A percentile compares a stretch with the other conserved stretches of the same genome.
phyloP scores from a whole-genome alignment of 1,140 invertebrate genomes.

The Drosophila pachea region DNA sequence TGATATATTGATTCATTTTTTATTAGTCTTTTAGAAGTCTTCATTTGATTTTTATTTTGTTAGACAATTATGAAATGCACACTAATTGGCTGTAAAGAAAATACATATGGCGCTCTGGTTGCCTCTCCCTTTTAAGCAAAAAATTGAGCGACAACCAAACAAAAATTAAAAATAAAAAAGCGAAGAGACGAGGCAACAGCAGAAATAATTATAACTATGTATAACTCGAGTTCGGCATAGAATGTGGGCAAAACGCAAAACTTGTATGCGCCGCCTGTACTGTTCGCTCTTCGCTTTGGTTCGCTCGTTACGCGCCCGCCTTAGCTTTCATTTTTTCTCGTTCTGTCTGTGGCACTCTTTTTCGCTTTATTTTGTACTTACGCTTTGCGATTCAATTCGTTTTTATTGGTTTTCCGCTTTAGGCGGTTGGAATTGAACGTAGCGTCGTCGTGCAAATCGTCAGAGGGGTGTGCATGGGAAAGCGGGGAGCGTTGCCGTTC shows the following conservation, averaged over 20 bases:
- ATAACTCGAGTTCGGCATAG: slow-evolving; percentile 73
- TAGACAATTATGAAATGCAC: slow-evolving; percentile 78
- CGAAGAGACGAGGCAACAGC: slow-evolving; percentile 46
- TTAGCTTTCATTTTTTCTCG: slow-evolving; percentile 74
- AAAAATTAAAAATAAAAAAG: slow-evolving; percentile 75
- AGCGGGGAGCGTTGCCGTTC: slow-evolving; percentile 58
- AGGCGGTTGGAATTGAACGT: slow-evolving; percentile 69
- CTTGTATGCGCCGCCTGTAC: slow-evolving; percentile 75
- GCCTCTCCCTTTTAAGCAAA: slow-evolving; percentile 28
- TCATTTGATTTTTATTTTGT: slow-evolving; percentile 52
- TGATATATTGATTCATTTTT: slow-evolving; percentile 14
- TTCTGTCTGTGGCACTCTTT: slow-evolving; percentile 54
- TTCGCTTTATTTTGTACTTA: slow-evolving; percentile 77
- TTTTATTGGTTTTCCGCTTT: slow-evolving; percentile 78
- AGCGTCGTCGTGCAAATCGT: slow-evolving; percentile 70
- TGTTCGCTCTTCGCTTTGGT: slow-evolving; percentile 47
- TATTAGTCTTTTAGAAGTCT: slow-evolving; percentile 17
- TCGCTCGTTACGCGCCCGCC: slow-evolving; percentile 35
- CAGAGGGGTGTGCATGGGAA: slow-evolving; percentile 29
- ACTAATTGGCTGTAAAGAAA: slow-evolving; percentile 78
- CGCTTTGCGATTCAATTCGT: slow-evolving; percentile 77
- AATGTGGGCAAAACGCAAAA: slow-evolving; percentile 73
- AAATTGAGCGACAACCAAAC: slow-evolving; percentile 67
- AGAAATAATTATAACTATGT: slow-evolving; percentile 74
- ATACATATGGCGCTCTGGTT: slow-evolving; percentile 44